Evolutionary conservation across 2,113 vertebrate genomes (phyloP), one percentile per base, ranked within the genome.

Genomic region (Phodopus roborovskii): DNA sequence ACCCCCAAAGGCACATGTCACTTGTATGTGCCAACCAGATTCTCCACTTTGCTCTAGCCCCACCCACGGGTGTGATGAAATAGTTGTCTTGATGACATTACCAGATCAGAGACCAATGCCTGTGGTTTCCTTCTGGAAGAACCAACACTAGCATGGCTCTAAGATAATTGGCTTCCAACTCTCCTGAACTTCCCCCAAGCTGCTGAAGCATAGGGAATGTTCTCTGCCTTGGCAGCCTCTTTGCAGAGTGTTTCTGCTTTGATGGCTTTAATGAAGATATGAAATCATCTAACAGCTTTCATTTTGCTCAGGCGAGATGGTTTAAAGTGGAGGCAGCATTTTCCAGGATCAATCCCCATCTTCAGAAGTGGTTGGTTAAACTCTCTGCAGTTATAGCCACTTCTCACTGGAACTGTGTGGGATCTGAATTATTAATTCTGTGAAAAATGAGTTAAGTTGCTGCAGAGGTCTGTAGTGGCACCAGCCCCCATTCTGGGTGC

Each of bases 361-460:
- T 98, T 95, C 96, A 89, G 94, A 92, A 97, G 96, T 95, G 97
- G 90, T 94, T 95, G 97, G 97, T 95, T 97, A 96, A 94, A 88
- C 93, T 88, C 92, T 91, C 87, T 88, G 90, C 94, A 88, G 94
- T 94, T 96, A 95, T 75, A 64, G 92, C 97, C 88, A 91, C 90
- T 97, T 96, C 96, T 90, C 81, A 81, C 94, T 56, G 90, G 95
- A 94, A 95, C 56, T 15, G 42, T 60, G 85, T 86, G 94, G 96
- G 88, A 90, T 91, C 94, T 97, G 95, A 97, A 97, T 97, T 97
- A 98, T 98, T 96, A 96, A 97, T 97, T 96, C 81, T 0, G 9
- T 95, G 96, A 97, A 95, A 96, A 92, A 97, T 85, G 97, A 95
- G 92, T 95, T 79, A 96, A 96, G 97, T 96, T 85, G 58, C n/a